phyloP scores from a whole-genome alignment of 2,113 vertebrate genomes.

The Gymnarchus niloticus region DNA sequence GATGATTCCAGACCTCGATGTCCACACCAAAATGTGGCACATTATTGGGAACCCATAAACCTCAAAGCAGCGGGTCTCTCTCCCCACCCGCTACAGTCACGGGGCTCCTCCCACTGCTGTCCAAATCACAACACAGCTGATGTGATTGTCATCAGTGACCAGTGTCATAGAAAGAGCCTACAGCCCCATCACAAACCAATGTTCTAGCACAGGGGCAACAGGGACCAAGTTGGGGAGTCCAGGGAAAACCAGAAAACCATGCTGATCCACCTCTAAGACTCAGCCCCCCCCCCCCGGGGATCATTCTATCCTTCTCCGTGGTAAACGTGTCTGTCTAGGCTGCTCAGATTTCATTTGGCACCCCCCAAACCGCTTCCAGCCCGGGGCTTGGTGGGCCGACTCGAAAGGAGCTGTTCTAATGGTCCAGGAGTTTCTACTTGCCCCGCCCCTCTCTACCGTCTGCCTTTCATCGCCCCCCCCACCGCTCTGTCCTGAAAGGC shows the following conservation, averaged over 20 bases:
- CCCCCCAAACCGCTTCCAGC: constrained; percentile 25
- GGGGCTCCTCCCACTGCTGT: neutral
- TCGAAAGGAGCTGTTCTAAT: no score
- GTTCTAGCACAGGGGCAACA: neutral
- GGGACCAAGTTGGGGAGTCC: no score
- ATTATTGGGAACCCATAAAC: neutral
- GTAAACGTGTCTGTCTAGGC: neutral
- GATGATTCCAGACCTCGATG: neutral
- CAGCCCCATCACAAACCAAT: neutral
- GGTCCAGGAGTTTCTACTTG: neutral
- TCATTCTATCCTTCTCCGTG: neutral
- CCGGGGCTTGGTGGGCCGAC: constrained; percentile 21
- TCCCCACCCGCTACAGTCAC: neutral
- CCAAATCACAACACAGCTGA: neutral
- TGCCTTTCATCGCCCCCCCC: constrained; percentile 53
- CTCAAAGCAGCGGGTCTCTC: neutral
- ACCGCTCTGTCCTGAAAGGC: constrained; percentile 40
- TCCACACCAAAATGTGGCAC: neutral
- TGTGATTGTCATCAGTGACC: neutral
- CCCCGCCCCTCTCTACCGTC: neutral
- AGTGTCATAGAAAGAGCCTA: neutral
- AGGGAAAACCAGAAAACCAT: neutral
- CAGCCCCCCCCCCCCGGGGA: neutral
- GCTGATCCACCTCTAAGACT: neutral
- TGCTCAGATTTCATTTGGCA: neutral